Evolutionary conservation across 1,140 invertebrate species (phyloP), one percentile per base, ranked within the genome.

Genomic region (Atta texana): DNA sequence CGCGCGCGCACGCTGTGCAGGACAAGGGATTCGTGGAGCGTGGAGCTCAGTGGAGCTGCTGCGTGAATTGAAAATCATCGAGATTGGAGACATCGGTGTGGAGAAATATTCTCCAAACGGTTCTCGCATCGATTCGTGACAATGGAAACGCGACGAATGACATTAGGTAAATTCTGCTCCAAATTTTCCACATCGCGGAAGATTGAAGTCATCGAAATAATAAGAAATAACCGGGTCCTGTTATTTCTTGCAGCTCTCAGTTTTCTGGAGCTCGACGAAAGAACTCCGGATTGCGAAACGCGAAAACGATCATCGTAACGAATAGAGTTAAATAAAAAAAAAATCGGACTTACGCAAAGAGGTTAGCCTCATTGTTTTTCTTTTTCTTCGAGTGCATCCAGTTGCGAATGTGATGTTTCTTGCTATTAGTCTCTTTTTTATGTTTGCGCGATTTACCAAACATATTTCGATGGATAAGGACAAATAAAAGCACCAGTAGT

Each of bases 341-440:
- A 10, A 44, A 16, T 72, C 18, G n/a, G 55, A 84, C 80, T 82
- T 59, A 84, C 80, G 69, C 14, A 44, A 84, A 84, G 39, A 84
- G 69, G 69, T 75, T 84, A 82, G 24, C 80, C 10, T 82, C 68
- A 1, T 55, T 14, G 18, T 49, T 59, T 34, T 49, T 44, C 55
- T 75, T 74, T 34, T 61, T 34, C 55, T 14, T 31, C 16, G 55
- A 49, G 55, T 75, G 12, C 18, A 34, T 51, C 80, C 80, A 82
- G 34, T n/a, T 64, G 28, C 28, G 69, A 24, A 63, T 10, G 69
- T 75, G 68, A 63, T 84, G 80, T 12, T 75, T 84, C 80, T 84
- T 84, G 39, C 5, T 51, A 1, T 72, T 72, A 3, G n/a, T 16
- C 18, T 59, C 53, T n/a, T 74, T 84, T 21, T 75, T 84, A 51